Evolutionary conservation across 1,140 invertebrate genomes (phyloP).

Genomic region (Drosophila micromelanica): DNA sequence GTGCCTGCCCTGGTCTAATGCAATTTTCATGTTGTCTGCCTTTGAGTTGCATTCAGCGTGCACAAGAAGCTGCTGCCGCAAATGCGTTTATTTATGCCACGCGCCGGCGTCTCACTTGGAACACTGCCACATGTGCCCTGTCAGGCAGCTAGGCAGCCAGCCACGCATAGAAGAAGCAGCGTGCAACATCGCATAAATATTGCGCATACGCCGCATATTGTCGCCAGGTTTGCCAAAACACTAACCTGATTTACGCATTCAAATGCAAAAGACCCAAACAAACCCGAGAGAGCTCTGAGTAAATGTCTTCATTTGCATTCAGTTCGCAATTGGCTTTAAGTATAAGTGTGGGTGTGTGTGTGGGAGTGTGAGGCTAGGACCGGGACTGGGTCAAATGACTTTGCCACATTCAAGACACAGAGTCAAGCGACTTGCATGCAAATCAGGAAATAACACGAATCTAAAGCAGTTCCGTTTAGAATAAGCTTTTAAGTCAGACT

Average conservation of each 20-base stretch:
- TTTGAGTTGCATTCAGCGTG: slow-evolving; percentile 34
- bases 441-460: slow-evolving; percentile 4
- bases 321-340: slow-evolving; percentile 2
- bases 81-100: slow-evolving; percentile 76
- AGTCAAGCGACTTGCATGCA: slow-evolving; percentile 3
- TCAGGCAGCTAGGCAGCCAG: slow-evolving; percentile 4
- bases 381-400: slow-evolving; percentile 11
- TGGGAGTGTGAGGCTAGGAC: neutral
- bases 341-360: neutral
- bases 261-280: slow-evolving; percentile 42
- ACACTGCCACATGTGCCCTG: slow-evolving; percentile 68
- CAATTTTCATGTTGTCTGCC: slow-evolving; percentile 63
- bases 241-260: slow-evolving; percentile 69
- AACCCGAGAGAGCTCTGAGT: slow-evolving; percentile 21
- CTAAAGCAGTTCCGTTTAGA: neutral
- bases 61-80: slow-evolving; percentile 40
- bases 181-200: slow-evolving; percentile 62
- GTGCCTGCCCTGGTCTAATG: slow-evolving; percentile 54
- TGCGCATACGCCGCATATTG: slow-evolving; percentile 62
- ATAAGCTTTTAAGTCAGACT: neutral
- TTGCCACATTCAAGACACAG: slow-evolving; percentile 3
- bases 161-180: neutral
- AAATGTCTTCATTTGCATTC: slow-evolving; percentile 37
- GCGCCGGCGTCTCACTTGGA: slow-evolving; percentile 54
- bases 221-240: slow-evolving; percentile 40